Conservation (phyloP, 2,797 vertebrate species). For the Labeo calbasu region DNA sequence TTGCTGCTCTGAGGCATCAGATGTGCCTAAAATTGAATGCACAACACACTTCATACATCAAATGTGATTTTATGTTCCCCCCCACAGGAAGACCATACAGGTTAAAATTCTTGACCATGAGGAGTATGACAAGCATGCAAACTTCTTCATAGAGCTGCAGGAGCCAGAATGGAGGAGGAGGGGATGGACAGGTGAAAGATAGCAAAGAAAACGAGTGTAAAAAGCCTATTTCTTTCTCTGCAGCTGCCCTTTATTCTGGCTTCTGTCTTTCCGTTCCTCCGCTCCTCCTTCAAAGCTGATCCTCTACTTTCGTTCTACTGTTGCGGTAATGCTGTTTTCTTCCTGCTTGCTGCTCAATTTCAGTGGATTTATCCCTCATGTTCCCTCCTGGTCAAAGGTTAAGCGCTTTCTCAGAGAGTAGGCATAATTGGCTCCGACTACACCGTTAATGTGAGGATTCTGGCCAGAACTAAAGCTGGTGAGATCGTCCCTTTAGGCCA, state of each 20-base stretch:
- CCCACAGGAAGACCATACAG: conserved; percentile 90
- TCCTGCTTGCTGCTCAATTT: conserved; percentile 24
- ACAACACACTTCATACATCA: conserved; percentile 24
- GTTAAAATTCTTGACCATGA: conserved; percentile 93
- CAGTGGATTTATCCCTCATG: neutral
- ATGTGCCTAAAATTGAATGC: neutral
- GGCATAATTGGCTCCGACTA: conserved; percentile 4
- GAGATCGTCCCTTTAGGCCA: neutral
- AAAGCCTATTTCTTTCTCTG: conserved; percentile 19
- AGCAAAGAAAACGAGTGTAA: conserved; percentile 59
- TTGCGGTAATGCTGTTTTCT: neutral
- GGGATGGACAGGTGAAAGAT: conserved; percentile 94
- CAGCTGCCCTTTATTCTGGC: conserved; percentile 41
- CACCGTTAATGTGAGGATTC: neutral
- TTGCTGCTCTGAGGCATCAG: neutral
- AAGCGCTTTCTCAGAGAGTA: conserved; percentile 17
- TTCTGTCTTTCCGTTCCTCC: conserved; percentile 51
- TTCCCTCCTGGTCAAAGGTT: conserved; percentile 17
- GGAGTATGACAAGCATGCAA: conserved; percentile 94
- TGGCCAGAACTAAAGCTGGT: conserved; percentile 1
- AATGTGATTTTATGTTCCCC: conserved; percentile 78
- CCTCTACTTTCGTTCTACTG: conserved; percentile 18
- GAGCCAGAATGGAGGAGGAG: conserved; percentile 91
- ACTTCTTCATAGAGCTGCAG: conserved; percentile 94
- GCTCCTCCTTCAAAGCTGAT: conserved; percentile 48